phyloP scores from a whole-genome alignment of 2,797 vertebrate genomes.

The Syncerus caffer region DNA sequence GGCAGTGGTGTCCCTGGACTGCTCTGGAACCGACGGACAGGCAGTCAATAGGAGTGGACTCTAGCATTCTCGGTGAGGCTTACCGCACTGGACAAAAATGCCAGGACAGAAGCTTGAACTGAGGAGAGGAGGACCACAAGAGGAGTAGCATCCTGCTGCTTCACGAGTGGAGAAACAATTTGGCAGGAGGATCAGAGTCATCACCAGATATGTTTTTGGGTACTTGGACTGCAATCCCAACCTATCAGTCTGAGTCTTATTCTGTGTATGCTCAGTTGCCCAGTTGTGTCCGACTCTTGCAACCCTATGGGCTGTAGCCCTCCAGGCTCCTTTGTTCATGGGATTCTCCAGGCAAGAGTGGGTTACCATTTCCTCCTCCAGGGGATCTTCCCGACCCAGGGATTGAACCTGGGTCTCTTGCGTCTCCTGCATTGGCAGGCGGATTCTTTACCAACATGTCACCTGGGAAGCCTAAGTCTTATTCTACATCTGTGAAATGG shows the following conservation, averaged over 20 bases:
- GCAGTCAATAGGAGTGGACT: neutral
- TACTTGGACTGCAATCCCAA: neutral
- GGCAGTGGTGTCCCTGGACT: neutral
- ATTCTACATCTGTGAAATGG: neutral
- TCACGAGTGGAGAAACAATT: fast-evolving
- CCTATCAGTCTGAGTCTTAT: no score
- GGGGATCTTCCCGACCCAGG: neutral
- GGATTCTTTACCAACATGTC: neutral
- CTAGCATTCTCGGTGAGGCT: neutral
- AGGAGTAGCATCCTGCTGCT: neutral
- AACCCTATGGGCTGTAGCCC: neutral
- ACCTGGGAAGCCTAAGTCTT: neutral
- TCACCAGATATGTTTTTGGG: no score
- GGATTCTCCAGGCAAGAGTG: neutral
- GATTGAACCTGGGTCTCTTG: neutral
- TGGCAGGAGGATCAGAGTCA: neutral
- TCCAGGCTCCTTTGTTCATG: neutral
- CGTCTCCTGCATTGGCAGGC: neutral
- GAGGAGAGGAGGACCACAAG: no score
- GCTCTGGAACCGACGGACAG: neutral
- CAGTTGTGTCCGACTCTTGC: neutral
- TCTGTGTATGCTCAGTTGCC: neutral
- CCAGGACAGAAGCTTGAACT: neutral
- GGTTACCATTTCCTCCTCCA: neutral
- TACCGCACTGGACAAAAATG: neutral